These are phyloP conservation scores for Lamellibrachia luymesi DNA, from an alignment of 1,140 invertebrate species.

Conservation along the genomic window DNA sequence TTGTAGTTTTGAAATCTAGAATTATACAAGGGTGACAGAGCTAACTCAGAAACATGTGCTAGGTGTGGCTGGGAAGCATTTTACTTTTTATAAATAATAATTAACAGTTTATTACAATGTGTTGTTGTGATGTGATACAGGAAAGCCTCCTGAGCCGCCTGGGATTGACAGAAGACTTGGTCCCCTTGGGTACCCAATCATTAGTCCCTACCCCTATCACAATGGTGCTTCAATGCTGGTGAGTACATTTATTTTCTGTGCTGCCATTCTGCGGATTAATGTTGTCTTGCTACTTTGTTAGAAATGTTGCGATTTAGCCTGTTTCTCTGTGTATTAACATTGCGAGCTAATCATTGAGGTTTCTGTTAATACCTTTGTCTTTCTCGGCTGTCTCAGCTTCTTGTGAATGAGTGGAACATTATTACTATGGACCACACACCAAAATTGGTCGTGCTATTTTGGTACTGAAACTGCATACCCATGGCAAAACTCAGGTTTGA, in stretches of 20 bases:
- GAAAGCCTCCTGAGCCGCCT: slow-evolving; percentile 74
- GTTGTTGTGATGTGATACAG: slow-evolving; percentile 53
- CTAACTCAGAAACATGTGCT: background rate
- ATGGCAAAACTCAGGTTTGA: too few species aligned
- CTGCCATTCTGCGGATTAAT: background rate
- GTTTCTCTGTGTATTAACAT: background rate
- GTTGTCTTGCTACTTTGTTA: background rate
- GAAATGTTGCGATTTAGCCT: background rate
- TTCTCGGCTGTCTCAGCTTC: too few species aligned
- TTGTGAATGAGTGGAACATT: too few species aligned
- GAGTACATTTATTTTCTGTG: background rate
- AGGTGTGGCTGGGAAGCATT: background rate
- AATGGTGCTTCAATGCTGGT: slow-evolving; percentile 66
- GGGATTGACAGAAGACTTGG: slow-evolving; percentile 66
- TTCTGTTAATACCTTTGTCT: background rate
- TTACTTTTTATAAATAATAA: background rate
- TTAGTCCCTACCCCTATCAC: slow-evolving; percentile 82
- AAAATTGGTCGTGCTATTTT: too few species aligned
- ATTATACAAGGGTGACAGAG: too few species aligned
- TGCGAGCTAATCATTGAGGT: background rate
- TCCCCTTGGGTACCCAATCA: slow-evolving; percentile 74
- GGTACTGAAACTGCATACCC: too few species aligned
- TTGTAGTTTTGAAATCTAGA: too few species aligned
- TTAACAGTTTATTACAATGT: background rate
- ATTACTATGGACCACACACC: too few species aligned